Base-by-base conservation (phyloP, 1,140 invertebrate genomes). In the Drosophila micromelanica region DNA sequence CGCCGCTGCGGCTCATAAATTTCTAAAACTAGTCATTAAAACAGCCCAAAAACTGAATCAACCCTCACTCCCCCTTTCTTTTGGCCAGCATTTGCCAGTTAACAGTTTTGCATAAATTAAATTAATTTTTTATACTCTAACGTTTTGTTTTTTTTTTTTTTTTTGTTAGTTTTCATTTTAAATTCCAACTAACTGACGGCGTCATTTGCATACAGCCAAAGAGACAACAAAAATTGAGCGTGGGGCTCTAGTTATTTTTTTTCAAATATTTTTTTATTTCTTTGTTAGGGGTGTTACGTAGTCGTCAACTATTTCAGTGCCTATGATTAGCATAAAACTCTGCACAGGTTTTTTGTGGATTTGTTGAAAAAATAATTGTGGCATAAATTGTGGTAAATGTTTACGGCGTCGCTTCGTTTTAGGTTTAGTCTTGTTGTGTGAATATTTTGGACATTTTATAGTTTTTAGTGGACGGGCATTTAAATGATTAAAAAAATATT, bases 21-120 rank as follows among this genome's bases (percentile, higher is more conserved):
- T 86, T 72, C 68, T 56, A 54, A 77, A 87, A 70, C 67, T 67
- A 73, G 56, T 76, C 81, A 86, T 86, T 86, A 86, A 86, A 81
- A 81, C 65, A 73, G 69, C 54, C 65, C 74, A 45, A 76, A 78
- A 79, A 76, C 78, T 72, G 78, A 87, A 77, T 11, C 12, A 12
- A 12, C 46, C 60, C 78, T 59, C 76, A 56, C 17, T n/a, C 15
- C 8, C 15, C 38, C 43, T 46, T 37, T 51, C 13, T 15, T 52
- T 60, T 13, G 15, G 80, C 69, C 59, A 64, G 73, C 62, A 64
- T 65, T 70, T 74, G 79, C 51, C 70, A 70, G 71, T 73, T 70
- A 64, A 70, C 73, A 81, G 62, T 81, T 86, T 73, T 73, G 84
- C 84, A 87, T 87, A 87, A 87, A 87, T 87, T 89, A 89, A 67